Conservation (phyloP, 2,888 invertebrate genomes). For the Melieria crassipennis region DNA sequence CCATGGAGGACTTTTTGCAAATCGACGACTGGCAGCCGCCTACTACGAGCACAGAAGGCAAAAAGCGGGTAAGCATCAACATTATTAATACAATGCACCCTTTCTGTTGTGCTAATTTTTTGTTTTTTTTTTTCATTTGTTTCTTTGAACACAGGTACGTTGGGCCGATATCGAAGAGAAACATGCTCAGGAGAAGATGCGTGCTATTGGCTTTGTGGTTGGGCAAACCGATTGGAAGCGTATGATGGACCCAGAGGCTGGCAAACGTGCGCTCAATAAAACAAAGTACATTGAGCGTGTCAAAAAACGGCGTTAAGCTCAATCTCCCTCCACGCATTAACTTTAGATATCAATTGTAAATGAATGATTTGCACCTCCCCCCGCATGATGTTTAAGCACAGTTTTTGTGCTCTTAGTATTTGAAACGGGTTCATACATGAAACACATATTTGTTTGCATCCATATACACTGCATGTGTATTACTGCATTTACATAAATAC, state of each 20-base stretch:
- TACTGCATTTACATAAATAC: no score
- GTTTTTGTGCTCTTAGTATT: no score
- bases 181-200: slow-evolving; percentile 89
- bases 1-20: slow-evolving; percentile 94
- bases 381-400: no score
- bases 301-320: slow-evolving; percentile 54
- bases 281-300: slow-evolving; percentile 89
- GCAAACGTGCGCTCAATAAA: slow-evolving; percentile 88
- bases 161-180: slow-evolving; percentile 98
- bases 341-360: no score
- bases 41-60: slow-evolving; percentile 73
- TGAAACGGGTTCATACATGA: no score
- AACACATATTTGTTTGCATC: no score
- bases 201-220: slow-evolving; percentile 95
- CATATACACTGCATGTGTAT: no score
- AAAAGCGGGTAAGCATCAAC: slow-evolving; percentile 83
- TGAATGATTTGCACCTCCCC: no score
- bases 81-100: not conserved
- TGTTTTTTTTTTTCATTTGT: slow-evolving; percentile 23
- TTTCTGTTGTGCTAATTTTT: not conserved
- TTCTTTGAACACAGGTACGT: slow-evolving; percentile 76
- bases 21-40: slow-evolving; percentile 76
- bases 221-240: slow-evolving; percentile 96
- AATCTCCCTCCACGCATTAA: no score
- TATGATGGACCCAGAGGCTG: slow-evolving; percentile 92